A percentile compares a stretch with the other conserved stretches of the same genome.
phyloP scores from a whole-genome alignment of 2,888 invertebrate species.

The Heliconius ismenius region DNA sequence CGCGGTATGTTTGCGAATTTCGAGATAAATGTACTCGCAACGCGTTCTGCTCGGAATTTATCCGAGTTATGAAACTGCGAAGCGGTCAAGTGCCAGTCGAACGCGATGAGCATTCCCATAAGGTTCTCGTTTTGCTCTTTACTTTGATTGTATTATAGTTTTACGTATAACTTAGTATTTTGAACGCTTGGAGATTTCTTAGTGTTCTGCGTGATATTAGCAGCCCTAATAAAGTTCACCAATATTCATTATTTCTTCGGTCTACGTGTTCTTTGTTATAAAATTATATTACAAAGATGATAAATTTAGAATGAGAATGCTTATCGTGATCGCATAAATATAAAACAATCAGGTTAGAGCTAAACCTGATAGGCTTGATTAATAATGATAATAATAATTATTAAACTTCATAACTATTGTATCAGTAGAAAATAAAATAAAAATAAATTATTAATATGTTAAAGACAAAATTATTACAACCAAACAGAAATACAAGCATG shows the following conservation, averaged over 20 bases:
- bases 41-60: slow-evolving; percentile 36
- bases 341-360: no score
- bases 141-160: not conserved
- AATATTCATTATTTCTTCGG: not conserved
- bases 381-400: not conserved
- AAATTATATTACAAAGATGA: not conserved
- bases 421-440: no score
- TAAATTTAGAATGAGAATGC: no score
- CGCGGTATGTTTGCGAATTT: slow-evolving; percentile 37
- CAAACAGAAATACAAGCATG: not conserved
- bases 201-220: not conserved
- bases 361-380: no score
- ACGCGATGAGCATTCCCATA: slow-evolving; percentile 34
- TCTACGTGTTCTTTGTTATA: not conserved
- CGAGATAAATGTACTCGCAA: slow-evolving; percentile 32
- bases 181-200: not conserved
- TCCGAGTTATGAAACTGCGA: slow-evolving; percentile 41
- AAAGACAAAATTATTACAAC: not conserved
- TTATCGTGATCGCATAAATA: no score
- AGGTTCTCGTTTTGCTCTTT: slow-evolving; percentile 28
- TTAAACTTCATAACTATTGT: not conserved
- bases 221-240: not conserved
- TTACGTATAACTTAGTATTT: not conserved
- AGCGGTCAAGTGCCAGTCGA: slow-evolving; percentile 37
- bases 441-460: not conserved